Evolutionary conservation across 2,888 invertebrate species (phyloP).

Genomic region (Acleris literana): DNA sequence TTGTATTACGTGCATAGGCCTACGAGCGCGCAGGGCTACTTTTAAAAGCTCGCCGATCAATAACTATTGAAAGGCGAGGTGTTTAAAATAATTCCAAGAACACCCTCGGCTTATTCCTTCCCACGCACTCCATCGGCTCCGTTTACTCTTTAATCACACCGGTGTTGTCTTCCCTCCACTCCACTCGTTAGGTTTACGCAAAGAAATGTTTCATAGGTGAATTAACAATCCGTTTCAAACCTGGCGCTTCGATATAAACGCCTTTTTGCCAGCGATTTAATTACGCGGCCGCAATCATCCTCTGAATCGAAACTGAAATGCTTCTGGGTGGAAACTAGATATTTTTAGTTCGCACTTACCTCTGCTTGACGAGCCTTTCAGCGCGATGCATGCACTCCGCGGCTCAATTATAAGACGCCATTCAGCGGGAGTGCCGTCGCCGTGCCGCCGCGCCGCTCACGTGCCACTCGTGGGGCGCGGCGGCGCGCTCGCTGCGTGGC

Average conservation of each 20-base stretch:
- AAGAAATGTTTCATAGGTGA: conserved; percentile 5
- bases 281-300: conserved; percentile 17
- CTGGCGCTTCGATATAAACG: background rate
- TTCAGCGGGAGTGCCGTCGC: conserved; percentile 55
- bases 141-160: background rate
- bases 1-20: conserved; percentile 44
- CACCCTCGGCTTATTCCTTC: background rate
- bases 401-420: conserved; percentile 56
- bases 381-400: conserved; percentile 61
- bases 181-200: background rate
- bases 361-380: conserved; percentile 57
- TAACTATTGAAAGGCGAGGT: no score
- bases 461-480: conserved; percentile 17
- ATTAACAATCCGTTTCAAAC: background rate
- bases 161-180: no score
- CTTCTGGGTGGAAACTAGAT: conserved; percentile 13
- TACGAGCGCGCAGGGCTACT: conserved; percentile 47
- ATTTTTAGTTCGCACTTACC: conserved; percentile 35
- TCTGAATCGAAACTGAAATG: conserved; percentile 5
- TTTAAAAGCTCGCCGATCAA: conserved; percentile 23
- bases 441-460: conserved; percentile 41
- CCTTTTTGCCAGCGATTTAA: conserved; percentile 16
- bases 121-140: background rate
- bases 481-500: background rate
- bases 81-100: no score